A percentile compares a stretch with the other conserved stretches of the same genome.
These are phyloP conservation scores for Pristionchus arcanus DNA, from an alignment of 2,888 invertebrate species.

Conservation along the genomic window DNA sequence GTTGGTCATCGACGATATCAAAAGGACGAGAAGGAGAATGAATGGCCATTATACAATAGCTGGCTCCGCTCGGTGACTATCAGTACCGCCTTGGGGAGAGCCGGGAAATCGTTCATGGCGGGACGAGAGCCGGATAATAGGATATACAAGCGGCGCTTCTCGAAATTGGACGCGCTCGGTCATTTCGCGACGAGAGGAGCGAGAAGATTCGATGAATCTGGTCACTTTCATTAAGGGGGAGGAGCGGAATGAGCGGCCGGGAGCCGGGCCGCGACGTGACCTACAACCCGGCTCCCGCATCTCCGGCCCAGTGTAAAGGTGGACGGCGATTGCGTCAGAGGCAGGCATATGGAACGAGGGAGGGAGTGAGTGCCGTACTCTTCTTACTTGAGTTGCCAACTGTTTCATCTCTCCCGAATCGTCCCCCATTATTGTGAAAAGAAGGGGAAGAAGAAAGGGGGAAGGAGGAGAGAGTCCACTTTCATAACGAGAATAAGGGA, in stretches of 20 bases:
- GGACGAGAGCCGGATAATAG: not conserved
- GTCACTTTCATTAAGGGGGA: conserved; percentile 22
- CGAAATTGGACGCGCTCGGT: conserved; percentile 7
- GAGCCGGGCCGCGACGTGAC: not conserved
- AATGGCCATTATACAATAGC: conserved; percentile 42
- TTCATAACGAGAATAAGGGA: conserved; percentile 19
- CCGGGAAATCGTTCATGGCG: not conserved
- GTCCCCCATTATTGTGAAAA: conserved; percentile 23
- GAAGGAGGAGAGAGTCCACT: conserved; percentile 36
- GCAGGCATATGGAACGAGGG: conserved; percentile 36
- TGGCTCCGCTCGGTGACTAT: not conserved
- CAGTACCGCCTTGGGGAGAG: not conserved
- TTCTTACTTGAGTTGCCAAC: conserved; percentile 7
- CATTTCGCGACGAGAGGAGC: not conserved
- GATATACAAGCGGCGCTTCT: not conserved
- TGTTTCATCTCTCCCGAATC: not conserved
- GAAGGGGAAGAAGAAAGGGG: not conserved
- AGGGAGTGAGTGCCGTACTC: conserved; percentile 1
- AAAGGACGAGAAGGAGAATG: conserved; percentile 22
- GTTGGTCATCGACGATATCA: not conserved
- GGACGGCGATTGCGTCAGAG: conserved; percentile 41
- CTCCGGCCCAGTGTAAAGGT: conserved; percentile 1
- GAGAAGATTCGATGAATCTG: conserved; percentile 12
- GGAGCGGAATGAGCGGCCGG: not conserved
- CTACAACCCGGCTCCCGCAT: not conserved